Base-by-base conservation (phyloP, 53 echinoderm and acorn worm species). In the Holothuria scabra region DNA sequence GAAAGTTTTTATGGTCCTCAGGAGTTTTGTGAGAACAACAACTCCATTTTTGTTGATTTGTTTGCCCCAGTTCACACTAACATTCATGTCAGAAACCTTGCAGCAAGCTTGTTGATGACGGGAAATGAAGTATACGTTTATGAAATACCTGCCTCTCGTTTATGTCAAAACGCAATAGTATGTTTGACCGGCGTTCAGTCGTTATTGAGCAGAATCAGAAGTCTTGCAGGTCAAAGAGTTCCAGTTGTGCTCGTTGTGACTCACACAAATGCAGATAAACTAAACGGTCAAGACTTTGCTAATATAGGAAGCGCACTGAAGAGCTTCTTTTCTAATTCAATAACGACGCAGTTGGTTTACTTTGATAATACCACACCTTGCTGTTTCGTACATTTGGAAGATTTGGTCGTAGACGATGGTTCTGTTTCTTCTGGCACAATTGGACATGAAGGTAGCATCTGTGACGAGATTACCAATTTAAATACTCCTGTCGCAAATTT, bases 51-150 rank as follows among this genome's bases (percentile, higher is more conserved):
- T 21, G 5, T 72, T 44, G 72, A 72, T 44, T 22, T 72, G 0
- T 46, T 72, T 38, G 46, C 34, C 1, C 46, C 46, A 41, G 48
- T 44, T 72, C 72, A 72, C 8, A 14, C 12, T 13, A 16, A 72
- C 21, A 14, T n/a, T 23, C 14, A 25, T 24, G 10, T 20, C 24
- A 44, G 49, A 16, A 48, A 72, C 14, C 12, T 46, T 14, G 9
- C 46, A 21, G 46, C 72, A 1, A 72, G 72, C 23, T 48, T 72
- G 46, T 72, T 72, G 23, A 72, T 72, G 72, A 72, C 46, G 14
- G 72, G 72, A 9, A 72, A 72, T 46, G 72, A 72, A 46, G 72
- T 72, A 44, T 72, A 72, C n/a, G 22, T 72, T 22, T 72, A n/a
- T 20, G 46, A 72, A 16, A 9, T 72, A 18, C 25, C 46, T 23